A percentile compares a stretch with the other conserved stretches of the same genome.
These are phyloP conservation scores for Chamaetylas fuelleborni DNA, from an alignment of 2,113 vertebrate species.

Conservation along the genomic window DNA sequence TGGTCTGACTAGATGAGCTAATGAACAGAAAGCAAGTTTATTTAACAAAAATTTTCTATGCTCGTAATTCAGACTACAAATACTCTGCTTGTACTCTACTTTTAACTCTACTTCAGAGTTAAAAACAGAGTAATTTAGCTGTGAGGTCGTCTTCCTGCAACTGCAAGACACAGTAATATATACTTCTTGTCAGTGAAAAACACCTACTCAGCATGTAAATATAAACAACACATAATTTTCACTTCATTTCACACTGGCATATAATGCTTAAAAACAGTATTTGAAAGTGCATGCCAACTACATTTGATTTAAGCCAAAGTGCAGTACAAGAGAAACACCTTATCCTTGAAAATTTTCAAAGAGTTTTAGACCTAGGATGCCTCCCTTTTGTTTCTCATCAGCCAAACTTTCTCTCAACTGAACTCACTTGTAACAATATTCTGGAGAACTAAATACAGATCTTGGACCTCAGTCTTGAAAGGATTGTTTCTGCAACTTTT, in stretches of 20 bases:
- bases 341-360: not conserved
- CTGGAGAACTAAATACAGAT: not conserved
- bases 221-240: conserved; percentile 52
- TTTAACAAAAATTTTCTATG: not conserved
- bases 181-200: conserved; percentile 27
- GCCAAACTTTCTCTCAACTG: not conserved
- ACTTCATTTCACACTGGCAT: conserved; percentile 1
- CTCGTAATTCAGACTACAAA: not conserved
- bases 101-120: not conserved
- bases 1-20: not conserved
- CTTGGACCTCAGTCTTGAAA: not conserved
- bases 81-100: not conserved
- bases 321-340: not conserved
- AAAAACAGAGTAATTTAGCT: conserved; percentile 19
- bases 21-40: not conserved
- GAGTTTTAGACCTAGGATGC: not conserved
- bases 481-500: not conserved
- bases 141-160: not conserved
- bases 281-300: not conserved
- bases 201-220: conserved; percentile 39
- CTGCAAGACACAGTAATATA: not conserved
- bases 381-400: not conserved
- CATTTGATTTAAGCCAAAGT: not conserved
- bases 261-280: conserved; percentile 24
- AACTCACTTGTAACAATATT: not conserved